Base-by-base conservation (phyloP, 2,113 vertebrate genomes). In the Cyanoderma ruficeps region DNA sequence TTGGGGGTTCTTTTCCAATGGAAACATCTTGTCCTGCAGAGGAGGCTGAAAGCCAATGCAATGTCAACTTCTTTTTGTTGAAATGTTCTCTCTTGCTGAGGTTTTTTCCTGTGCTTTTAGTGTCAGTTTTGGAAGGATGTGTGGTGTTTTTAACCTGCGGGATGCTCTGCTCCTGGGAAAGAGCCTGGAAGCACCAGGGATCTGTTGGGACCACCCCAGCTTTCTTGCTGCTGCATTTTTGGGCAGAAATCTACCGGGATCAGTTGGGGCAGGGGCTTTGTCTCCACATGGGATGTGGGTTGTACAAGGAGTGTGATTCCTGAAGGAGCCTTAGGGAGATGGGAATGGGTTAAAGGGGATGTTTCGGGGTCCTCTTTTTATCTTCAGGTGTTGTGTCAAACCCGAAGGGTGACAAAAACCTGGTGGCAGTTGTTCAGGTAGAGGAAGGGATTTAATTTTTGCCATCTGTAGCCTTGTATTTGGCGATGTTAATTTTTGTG, bases 11-110 rank as follows among this genome's bases (percentile, higher is more conserved):
- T 87, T 17, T 96, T 96, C 82, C 95, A 95, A 63, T 42, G 70
- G 91, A 94, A 96, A 96, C 84, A 94, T 87, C 70, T 61, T 76
- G 65, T 82, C 60, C 55, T 8, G 25, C 70, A 19, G 79, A 69
- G 78, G 78, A 87, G 91, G 35, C 42, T 35, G 93, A 68, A 93
- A 89, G 70, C 12, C 82, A 74, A 50, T 13, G 63, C 78, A 87
- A 22, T 22, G 55, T 91, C 95, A 91, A 79, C 81, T 65, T 8
- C 61, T 44, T 49, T 75, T 82, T 93, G 87, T 95, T 97, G 93
- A 94, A 91, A 95, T 31, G 57, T 96, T 96, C 95, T 89, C 52
- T 90, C 60, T 77, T 28, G 52, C 13, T 7, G 39, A 27, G 47
- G 12, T 35, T 55, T 78, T 23, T 8, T 3, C 6, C 22, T 79